Evolutionary conservation across 2,888 invertebrate species (phyloP).

Genomic region (Sinopyrophorus schimmeli): DNA sequence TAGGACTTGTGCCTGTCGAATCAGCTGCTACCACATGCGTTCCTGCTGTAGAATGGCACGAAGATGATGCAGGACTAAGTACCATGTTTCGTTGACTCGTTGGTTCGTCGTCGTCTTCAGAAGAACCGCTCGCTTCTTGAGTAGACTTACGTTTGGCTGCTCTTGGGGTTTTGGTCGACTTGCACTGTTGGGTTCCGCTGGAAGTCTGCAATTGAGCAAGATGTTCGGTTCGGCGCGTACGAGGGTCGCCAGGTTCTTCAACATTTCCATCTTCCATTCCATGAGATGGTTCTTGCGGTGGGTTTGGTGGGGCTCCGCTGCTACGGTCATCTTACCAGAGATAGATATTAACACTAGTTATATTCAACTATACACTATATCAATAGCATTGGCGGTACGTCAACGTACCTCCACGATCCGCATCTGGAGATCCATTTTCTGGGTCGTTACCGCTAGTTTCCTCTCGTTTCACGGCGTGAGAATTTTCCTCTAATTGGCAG

Average conservation of each 20-base stretch:
- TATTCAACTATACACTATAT: slow-evolving; percentile 46
- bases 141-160: slow-evolving; percentile 66
- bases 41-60: slow-evolving; percentile 65
- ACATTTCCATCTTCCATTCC: slow-evolving; percentile 49
- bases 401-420: slow-evolving; percentile 70
- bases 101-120: slow-evolving; percentile 58
- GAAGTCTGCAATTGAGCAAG: slow-evolving; percentile 58
- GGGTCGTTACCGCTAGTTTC: slow-evolving; percentile 77
- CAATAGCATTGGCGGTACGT: slow-evolving; percentile 53
- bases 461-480: slow-evolving; percentile 81
- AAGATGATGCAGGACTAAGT: slow-evolving; percentile 65
- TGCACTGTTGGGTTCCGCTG: slow-evolving; percentile 45
- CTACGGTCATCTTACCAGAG: slow-evolving; percentile 60
- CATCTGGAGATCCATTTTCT: slow-evolving; percentile 86
- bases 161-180: slow-evolving; percentile 54
- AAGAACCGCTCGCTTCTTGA: slow-evolving; percentile 56
- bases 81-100: slow-evolving; percentile 52
- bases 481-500: slow-evolving; percentile 86
- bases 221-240: slow-evolving; percentile 58
- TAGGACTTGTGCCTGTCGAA: slow-evolving; percentile 54
- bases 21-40: slow-evolving; percentile 57
- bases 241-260: slow-evolving; percentile 58
- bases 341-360: slow-evolving; percentile 47
- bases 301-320: slow-evolving; percentile 60
- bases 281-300: slow-evolving; percentile 55